Base-by-base conservation (phyloP, 2,888 invertebrate species). In the Habroteleia sp. region DNA sequence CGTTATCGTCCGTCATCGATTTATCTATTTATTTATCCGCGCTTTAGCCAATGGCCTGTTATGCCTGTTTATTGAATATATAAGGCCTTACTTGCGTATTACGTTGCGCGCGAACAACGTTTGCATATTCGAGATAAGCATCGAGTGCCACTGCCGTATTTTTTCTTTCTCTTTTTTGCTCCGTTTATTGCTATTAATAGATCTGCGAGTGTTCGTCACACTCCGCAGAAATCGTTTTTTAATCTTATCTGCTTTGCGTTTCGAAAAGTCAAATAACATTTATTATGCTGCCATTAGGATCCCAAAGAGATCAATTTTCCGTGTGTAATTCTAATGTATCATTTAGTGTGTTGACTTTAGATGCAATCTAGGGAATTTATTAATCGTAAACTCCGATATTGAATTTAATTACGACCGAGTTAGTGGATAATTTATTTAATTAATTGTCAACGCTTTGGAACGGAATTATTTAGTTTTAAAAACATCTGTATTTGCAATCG, bases 1-100 rank as follows among this genome's bases (percentile, higher is more conserved):
- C 73, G 60, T 73, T 65, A 73, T 73, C 65, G 52, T 65, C 65
- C 52, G 73, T 65, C 73, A 65, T 73, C 73, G 73, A 65, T 73
- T 73, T 73, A 60, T 65, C 65, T 52, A 46, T 48, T 65, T 60
- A 65, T 58, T 62, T 54, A 62, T 52, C 52, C 46, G 35, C 35
- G 35, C 14, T 54, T 52, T 66, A 37, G 29, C 56, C 56, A 44
- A 54, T 54, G 46, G 56, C 66, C 39, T 66, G 66, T 66, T 66
- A 54, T 46, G 66, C 48, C 56, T 66, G 46, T 56, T 56, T 56
- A 56, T 56, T 48, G 66, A 56, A 66, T 66, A 56, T 41, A 17
- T 56, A 46, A 39, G 39, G 37, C 35, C 66, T 46, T 54, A 25
- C 23, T 44, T 35, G 25, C 37, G 35, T 29, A 52, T 54, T 52